These are phyloP conservation scores for Hipposideros larvatus DNA, from an alignment of 2,797 vertebrate species.

Conservation along the genomic window DNA sequence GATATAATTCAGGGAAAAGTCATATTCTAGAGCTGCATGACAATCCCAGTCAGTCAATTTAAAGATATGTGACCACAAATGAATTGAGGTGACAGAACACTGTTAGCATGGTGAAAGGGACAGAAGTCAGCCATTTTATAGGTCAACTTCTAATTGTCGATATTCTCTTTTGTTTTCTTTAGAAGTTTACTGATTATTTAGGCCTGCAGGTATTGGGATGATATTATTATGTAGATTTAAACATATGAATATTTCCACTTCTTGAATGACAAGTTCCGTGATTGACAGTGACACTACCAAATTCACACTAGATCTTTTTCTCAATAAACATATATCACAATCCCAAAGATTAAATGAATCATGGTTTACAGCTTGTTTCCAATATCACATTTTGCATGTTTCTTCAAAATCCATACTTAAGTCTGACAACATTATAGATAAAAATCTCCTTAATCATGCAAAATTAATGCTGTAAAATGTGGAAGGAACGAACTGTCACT, in stretches of 20 bases:
- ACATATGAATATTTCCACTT: not conserved
- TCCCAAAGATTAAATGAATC: not conserved
- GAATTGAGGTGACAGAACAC: not conserved
- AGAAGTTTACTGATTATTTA: not conserved
- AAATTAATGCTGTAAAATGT: conserved; percentile 52
- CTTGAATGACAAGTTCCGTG: not conserved
- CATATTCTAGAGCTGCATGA: not conserved
- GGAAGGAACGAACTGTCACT: conserved; percentile 18
- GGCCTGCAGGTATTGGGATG: not conserved
- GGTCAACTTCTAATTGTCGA: not conserved
- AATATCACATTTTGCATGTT: conserved; percentile 3
- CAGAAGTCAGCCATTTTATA: not conserved
- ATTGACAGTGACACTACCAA: not conserved
- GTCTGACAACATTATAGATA: conserved; percentile 56
- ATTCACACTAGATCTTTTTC: conserved; percentile 36
- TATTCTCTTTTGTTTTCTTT: not conserved
- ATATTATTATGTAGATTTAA: conserved; percentile 11
- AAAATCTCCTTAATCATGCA: conserved; percentile 2
- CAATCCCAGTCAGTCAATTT: not conserved
- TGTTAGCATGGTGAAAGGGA: not conserved
- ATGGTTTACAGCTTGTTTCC: not conserved
- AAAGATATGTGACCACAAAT: not conserved
- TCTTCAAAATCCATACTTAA: conserved; percentile 45
- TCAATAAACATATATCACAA: conserved; percentile 28
- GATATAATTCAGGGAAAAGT: conserved; percentile 29